Conservation (phyloP, 1,140 invertebrate species). For the Vollenhovia emeryi region DNA sequence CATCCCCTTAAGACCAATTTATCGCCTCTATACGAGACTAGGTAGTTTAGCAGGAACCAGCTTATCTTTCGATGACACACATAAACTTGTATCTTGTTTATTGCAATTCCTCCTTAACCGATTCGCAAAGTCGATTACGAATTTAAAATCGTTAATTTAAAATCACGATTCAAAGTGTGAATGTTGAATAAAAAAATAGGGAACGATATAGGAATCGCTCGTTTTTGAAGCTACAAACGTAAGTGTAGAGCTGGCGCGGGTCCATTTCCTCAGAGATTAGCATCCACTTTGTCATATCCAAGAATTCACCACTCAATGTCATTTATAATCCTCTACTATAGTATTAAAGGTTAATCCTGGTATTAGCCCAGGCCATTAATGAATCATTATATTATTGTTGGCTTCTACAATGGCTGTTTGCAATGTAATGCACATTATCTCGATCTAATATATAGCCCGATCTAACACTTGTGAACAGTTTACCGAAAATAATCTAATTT, state of each 20-base stretch:
- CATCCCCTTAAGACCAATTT: no score
- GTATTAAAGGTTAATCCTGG: neutral
- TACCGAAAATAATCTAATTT: constrained; percentile 5
- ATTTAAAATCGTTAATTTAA: no score
- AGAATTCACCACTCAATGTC: neutral
- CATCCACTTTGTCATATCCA: neutral
- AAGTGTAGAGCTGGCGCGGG: neutral
- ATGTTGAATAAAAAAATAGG: neutral
- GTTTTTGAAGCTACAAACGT: neutral
- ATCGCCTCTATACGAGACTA: neutral
- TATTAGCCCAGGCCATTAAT: constrained; percentile 27
- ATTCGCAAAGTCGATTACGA: neutral
- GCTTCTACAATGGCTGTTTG: constrained; percentile 21
- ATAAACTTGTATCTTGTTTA: neutral
- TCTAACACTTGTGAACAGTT: neutral
- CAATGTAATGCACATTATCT: neutral
- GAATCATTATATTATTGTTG: constrained; percentile 14
- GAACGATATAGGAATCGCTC: neutral
- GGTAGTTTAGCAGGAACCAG: neutral
- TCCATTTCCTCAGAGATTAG: neutral
- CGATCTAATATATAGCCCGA: neutral
- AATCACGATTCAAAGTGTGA: neutral
- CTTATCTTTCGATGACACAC: neutral
- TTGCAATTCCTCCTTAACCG: neutral
- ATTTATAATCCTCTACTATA: constrained; percentile 7